A percentile compares a stretch with the other conserved stretches of the same genome.
Conservation (phyloP, 2,888 invertebrate genomes). For the Diarsia rubi region DNA sequence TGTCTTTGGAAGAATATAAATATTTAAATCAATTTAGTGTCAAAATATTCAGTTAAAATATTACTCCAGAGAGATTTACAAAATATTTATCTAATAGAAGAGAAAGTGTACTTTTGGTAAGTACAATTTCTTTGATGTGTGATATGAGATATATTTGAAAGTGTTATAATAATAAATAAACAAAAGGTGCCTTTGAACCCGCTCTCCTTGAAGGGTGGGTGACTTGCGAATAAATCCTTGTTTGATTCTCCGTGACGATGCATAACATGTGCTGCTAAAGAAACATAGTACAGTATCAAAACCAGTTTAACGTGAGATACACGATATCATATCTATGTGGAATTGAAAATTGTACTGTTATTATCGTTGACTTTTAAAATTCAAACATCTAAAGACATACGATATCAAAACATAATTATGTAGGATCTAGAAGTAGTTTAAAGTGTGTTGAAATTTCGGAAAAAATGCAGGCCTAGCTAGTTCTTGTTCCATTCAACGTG, state of each 20-base stretch:
- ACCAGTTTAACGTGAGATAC: constrained; percentile 36
- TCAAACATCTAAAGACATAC: neutral
- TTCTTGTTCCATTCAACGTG: neutral
- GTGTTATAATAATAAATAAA: constrained; percentile 22
- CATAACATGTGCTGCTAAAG: constrained; percentile 61
- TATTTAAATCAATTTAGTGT: neutral
- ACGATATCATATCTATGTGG: constrained; percentile 4
- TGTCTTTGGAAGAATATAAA: neutral
- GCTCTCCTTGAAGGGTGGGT: constrained; percentile 26
- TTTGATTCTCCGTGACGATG: constrained; percentile 61
- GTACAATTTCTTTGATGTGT: too few relatives aligned
- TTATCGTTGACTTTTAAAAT: too few relatives aligned
- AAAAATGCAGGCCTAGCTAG: neutral
- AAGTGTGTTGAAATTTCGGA: neutral
- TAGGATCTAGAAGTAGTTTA: neutral
- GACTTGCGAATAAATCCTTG: constrained; percentile 60
- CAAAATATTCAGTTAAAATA: constrained; percentile 10
- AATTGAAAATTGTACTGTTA: neutral
- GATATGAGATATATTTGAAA: too few relatives aligned
- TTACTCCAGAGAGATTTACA: neutral
- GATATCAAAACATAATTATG: neutral
- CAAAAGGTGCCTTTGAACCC: constrained; percentile 29
- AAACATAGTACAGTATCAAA: constrained; percentile 46
- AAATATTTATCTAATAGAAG: constrained; percentile 33
- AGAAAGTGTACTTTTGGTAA: too few relatives aligned